phyloP scores from a whole-genome alignment of 1,140 invertebrate species.

The Asobara japonica region DNA sequence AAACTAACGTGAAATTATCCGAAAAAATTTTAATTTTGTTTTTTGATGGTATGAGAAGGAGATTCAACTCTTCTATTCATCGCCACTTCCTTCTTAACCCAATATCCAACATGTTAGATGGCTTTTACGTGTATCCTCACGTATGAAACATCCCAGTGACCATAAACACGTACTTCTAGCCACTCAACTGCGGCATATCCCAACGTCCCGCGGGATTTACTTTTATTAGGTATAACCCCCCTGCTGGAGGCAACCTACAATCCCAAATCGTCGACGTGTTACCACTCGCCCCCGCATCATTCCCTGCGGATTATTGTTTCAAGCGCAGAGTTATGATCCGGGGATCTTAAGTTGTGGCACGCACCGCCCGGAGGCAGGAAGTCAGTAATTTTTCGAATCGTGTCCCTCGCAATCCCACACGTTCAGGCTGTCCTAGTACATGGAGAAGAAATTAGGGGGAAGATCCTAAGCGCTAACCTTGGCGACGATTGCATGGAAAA shows the following conservation, averaged over 20 bases:
- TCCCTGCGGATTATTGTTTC: constrained; percentile 58
- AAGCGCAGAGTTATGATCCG: constrained; percentile 44
- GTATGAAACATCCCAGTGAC: neutral
- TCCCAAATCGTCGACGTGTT: constrained; percentile 41
- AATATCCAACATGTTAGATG: neutral
- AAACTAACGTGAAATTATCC: too few relatives aligned
- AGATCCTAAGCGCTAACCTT: too few relatives aligned
- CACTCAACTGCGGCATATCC: constrained; percentile 33
- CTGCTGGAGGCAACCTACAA: constrained; percentile 45
- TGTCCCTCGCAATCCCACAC: neutral
- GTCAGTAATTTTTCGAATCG: constrained; percentile 31
- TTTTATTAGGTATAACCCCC: constrained; percentile 39
- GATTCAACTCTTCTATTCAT: neutral
- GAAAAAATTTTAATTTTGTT: too few relatives aligned
- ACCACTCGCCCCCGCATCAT: constrained; percentile 37
- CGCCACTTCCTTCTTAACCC: constrained; percentile 35
- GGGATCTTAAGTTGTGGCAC: constrained; percentile 40
- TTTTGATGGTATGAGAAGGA: too few relatives aligned
- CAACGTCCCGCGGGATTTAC: constrained; percentile 38
- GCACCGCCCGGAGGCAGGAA: constrained; percentile 39
- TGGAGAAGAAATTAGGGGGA: too few relatives aligned
- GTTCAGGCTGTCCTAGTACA: neutral
- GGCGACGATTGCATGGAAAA: too few relatives aligned
- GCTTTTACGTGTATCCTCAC: constrained; percentile 26
- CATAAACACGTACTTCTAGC: constrained; percentile 46